Conservation (phyloP, 2,113 vertebrate species). For the Sialia sialis region DNA sequence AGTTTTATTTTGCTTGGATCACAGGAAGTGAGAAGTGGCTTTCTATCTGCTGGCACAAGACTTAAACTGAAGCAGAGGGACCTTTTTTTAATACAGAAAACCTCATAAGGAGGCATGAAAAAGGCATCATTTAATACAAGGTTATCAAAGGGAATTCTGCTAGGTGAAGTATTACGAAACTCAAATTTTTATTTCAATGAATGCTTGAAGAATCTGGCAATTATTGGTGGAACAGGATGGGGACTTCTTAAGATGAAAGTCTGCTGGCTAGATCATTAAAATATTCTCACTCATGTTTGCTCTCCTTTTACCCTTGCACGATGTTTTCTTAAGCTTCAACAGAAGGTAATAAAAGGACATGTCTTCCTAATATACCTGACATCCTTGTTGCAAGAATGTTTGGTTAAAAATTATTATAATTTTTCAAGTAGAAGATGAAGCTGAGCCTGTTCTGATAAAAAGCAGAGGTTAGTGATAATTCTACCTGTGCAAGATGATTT, state of each 20-base stretch:
- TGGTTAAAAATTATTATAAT: not conserved
- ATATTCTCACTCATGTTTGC: not conserved
- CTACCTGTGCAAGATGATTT: not conserved
- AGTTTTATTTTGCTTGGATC: conserved; percentile 48
- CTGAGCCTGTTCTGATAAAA: not conserved
- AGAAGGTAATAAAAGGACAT: not conserved
- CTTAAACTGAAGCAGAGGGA: not conserved
- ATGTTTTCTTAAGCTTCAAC: not conserved
- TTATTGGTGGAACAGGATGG: not conserved
- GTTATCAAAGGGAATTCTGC: not conserved
- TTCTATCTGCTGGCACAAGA: not conserved
- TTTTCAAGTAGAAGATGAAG: not conserved
- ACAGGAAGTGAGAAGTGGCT: conserved; percentile 24
- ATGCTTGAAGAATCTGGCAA: not conserved
- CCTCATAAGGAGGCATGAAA: not conserved
- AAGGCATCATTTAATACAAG: not conserved
- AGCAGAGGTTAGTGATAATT: not conserved
- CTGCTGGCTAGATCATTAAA: not conserved
- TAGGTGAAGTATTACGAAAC: not conserved
- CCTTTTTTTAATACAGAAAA: not conserved
- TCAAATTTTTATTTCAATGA: not conserved
- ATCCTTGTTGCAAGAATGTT: not conserved
- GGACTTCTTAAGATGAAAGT: not conserved
- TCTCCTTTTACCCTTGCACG: not conserved
- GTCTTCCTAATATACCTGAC: not conserved